phyloP scores from a whole-genome alignment of 2,888 invertebrate genomes.

The Rhopalosiphum nymphaeae region DNA sequence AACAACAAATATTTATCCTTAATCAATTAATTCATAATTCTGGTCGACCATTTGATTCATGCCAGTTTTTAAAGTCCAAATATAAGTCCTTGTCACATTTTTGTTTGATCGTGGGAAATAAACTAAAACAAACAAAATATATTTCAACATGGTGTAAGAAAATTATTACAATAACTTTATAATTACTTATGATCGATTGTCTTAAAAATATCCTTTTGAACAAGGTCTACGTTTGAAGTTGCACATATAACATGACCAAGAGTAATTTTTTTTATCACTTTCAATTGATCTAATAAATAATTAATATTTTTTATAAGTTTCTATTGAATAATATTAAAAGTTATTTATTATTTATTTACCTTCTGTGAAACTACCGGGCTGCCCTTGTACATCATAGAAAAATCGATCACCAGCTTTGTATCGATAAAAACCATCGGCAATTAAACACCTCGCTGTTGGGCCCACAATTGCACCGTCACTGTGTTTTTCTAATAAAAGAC shows the following conservation, averaged over 20 bases:
- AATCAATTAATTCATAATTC: constrained; percentile 2
- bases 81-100: constrained; percentile 5
- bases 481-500: constrained; percentile 79
- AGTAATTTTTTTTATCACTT: constrained; percentile 81
- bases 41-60: neutral
- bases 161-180: neutral
- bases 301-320: neutral
- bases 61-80: constrained; percentile 18
- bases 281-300: constrained; percentile 75
- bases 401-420: constrained; percentile 81
- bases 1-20: neutral
- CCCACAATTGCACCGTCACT: constrained; percentile 77
- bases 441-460: constrained; percentile 82
- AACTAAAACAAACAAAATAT: neutral
- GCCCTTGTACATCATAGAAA: constrained; percentile 76
- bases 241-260: constrained; percentile 85
- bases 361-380: constrained; percentile 71
- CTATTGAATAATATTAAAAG: neutral
- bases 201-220: constrained; percentile 74
- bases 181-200: constrained; percentile 56
- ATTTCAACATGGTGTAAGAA: neutral
- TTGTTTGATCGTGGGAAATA: constrained; percentile 19
- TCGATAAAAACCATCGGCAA: constrained; percentile 82
- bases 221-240: constrained; percentile 74
- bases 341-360: constrained; percentile 68